These are phyloP conservation scores for Gryllus longicercus DNA, from an alignment of 2,888 invertebrate species.

Conservation along the genomic window DNA sequence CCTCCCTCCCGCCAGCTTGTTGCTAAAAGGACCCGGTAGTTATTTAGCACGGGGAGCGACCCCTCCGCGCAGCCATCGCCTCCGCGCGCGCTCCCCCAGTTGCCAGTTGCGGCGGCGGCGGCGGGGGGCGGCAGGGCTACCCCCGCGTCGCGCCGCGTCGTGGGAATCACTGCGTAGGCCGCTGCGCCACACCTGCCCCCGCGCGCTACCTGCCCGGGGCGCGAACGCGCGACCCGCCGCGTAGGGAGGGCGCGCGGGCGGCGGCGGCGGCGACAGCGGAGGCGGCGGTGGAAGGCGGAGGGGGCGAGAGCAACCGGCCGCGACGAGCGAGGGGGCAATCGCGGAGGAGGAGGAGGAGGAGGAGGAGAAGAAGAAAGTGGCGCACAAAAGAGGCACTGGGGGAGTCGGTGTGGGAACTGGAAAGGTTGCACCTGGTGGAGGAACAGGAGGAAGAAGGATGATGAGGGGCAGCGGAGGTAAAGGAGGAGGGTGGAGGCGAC, in stretches of 20 bases:
- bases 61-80: background rate
- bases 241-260: background rate
- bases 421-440: background rate
- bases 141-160: background rate
- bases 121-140: background rate
- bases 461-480: background rate
- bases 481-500: background rate
- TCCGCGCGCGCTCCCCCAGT: too few relatives aligned
- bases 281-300: background rate
- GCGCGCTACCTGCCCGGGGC: conserved; percentile 5
- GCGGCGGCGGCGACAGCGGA: background rate
- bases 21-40: background rate
- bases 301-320: background rate
- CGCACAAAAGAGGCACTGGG: background rate
- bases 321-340: background rate
- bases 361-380: background rate
- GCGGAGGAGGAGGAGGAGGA: background rate
- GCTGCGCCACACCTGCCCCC: background rate
- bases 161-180: background rate
- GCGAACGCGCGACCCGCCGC: background rate
- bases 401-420: background rate
- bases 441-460: background rate
- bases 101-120: background rate
- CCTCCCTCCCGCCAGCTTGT: background rate
- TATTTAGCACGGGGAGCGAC: background rate